phyloP scores from a whole-genome alignment of 2,113 vertebrate genomes.

The Callospermophilus lateralis region DNA sequence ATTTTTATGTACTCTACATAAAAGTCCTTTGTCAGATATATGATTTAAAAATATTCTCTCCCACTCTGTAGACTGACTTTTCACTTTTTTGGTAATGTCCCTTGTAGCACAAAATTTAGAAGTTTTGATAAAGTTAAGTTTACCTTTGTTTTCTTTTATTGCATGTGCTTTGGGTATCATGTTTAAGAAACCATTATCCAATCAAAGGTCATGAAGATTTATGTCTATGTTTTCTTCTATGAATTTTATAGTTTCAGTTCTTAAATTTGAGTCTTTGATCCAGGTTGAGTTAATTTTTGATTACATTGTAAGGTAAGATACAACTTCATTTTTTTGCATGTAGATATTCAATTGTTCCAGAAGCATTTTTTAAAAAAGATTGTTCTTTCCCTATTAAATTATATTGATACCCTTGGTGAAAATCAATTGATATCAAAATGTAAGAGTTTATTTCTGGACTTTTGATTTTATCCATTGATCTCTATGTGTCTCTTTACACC shows the following conservation, averaged over 20 bases:
- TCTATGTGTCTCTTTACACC: too few species aligned
- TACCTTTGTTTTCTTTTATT: background rate
- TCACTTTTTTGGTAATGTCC: background rate
- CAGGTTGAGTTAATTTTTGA: background rate
- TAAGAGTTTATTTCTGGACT: background rate
- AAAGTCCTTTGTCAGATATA: background rate
- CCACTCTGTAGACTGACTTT: background rate
- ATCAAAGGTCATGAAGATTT: background rate
- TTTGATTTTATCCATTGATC: background rate
- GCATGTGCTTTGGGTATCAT: background rate
- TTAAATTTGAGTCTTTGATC: background rate
- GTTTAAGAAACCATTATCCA: background rate
- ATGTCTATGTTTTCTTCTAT: background rate
- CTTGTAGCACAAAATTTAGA: too few species aligned
- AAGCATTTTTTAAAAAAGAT: background rate
- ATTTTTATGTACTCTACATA: background rate
- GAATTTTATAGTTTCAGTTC: too few species aligned
- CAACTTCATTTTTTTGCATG: too few species aligned
- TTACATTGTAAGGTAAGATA: background rate
- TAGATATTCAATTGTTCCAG: too few species aligned
- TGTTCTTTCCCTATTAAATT: background rate
- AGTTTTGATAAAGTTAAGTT: too few species aligned
- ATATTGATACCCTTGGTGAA: background rate
- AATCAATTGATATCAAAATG: background rate
- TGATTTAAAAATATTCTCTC: background rate